A percentile compares a stretch with the other conserved stretches of the same genome.
These are phyloP conservation scores for Gallinago media DNA, from an alignment of 2,113 vertebrate species.

Conservation along the genomic window DNA sequence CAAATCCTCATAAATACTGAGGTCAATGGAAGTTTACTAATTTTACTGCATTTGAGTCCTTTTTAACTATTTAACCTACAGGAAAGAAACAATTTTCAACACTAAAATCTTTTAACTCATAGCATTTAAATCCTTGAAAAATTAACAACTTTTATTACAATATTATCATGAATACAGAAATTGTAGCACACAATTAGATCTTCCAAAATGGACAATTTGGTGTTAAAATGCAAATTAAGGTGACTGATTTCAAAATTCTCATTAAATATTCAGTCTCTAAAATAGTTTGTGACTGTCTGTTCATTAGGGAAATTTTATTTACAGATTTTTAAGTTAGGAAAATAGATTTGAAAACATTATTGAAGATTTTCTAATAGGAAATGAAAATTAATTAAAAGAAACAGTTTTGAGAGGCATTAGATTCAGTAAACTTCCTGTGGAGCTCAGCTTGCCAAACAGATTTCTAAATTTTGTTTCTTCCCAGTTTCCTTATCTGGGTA, in stretches of 20 bases:
- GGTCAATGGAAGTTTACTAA: not conserved
- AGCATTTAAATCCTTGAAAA: not conserved
- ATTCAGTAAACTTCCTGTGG: not conserved
- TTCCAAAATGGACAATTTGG: not conserved
- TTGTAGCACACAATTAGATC: not conserved
- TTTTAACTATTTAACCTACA: not conserved
- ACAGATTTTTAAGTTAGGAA: not conserved
- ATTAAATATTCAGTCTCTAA: not conserved
- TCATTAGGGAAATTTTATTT: not conserved
- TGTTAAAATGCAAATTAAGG: not conserved
- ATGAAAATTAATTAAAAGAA: not conserved
- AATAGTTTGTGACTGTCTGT: not conserved
- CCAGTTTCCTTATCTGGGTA: not conserved
- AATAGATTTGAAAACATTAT: not conserved
- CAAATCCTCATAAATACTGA: not conserved
- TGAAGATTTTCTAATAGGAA: not conserved
- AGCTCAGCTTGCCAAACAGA: not conserved
- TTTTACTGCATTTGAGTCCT: not conserved
- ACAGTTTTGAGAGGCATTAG: not conserved
- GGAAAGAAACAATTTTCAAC: not conserved
- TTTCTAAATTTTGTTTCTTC: not conserved
- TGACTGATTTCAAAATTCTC: not conserved
- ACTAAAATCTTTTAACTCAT: not conserved
- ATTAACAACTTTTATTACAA: not conserved
- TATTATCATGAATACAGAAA: not conserved